Conservation (phyloP, 1,140 invertebrate genomes). For the Zaprionus gabonicus region DNA sequence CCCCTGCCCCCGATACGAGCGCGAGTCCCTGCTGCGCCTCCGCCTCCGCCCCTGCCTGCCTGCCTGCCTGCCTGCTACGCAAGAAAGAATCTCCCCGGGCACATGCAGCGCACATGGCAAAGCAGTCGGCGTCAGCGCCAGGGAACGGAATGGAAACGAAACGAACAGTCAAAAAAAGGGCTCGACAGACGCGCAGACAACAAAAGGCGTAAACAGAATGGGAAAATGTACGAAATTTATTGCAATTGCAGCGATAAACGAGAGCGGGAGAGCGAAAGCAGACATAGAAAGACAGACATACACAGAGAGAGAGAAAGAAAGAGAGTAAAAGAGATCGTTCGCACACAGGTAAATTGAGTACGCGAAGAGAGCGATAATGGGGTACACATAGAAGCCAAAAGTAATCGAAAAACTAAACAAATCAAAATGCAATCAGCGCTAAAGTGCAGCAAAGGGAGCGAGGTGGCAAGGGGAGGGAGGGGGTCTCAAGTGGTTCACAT, state of each 20-base stretch:
- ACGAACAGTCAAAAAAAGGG: constrained; percentile 28
- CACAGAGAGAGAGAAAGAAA: not conserved
- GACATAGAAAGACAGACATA: not conserved
- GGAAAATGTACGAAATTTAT: constrained; percentile 43
- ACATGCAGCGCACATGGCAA: constrained; percentile 75
- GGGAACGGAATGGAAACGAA: constrained; percentile 55
- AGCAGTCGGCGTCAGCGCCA: constrained; percentile 4
- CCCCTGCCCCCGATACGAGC: not conserved
- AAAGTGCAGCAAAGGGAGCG: constrained; percentile 25
- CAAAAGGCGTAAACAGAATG: constrained; percentile 53
- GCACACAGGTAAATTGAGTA: constrained; percentile 43
- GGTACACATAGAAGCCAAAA: constrained; percentile 5
- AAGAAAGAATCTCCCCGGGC: constrained; percentile 45
- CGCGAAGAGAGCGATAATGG: constrained; percentile 12
- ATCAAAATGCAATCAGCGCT: constrained; percentile 50
- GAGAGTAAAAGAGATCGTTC: not conserved
- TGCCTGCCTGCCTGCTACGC: not conserved
- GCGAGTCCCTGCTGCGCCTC: not conserved
- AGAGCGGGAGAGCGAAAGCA: constrained; percentile 3
- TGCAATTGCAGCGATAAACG: constrained; percentile 43
- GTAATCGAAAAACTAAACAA: constrained; percentile 35
- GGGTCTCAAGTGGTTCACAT: constrained; percentile 33
- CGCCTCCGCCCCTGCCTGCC: not conserved
- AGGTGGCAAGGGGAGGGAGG: not conserved
- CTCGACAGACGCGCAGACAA: constrained; percentile 48